Percentiles rank a stretch among this genome's conserved stretches.
These are phyloP conservation scores for Silvanus unidentatus DNA, from an alignment of 2,888 invertebrate species.

Conservation along the genomic window DNA sequence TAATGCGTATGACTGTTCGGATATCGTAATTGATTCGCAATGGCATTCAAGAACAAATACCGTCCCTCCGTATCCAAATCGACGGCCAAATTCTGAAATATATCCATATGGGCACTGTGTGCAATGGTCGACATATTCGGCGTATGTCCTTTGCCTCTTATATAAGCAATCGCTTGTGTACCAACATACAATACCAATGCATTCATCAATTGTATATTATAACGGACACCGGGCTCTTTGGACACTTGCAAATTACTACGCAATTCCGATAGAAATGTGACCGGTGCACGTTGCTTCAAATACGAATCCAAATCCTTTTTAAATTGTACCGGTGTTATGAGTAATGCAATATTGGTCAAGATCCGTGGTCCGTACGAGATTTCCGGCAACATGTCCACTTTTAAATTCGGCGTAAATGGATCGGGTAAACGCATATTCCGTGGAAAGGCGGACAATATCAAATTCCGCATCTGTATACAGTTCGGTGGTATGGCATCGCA, in stretches of 20 bases:
- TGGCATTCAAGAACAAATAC: slow-evolving; percentile 95
- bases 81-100: slow-evolving; percentile 97
- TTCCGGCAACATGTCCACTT: slow-evolving; percentile 86
- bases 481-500: slow-evolving; percentile 99
- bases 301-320: slow-evolving; percentile 97
- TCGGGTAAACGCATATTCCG: slow-evolving; percentile 97
- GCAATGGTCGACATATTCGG: slow-evolving; percentile 98
- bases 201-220: slow-evolving; percentile 95
- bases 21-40: slow-evolving; percentile 97
- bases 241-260: slow-evolving; percentile 83
- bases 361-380: slow-evolving; percentile 85
- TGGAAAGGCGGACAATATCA: slow-evolving; percentile 96
- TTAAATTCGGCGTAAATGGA: slow-evolving; percentile 96
- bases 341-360: slow-evolving; percentile 76
- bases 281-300: slow-evolving; percentile 87
- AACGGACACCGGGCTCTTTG: slow-evolving; percentile 78
- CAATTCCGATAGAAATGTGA: slow-evolving; percentile 90
- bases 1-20: slow-evolving; percentile 99
- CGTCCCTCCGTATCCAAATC: slow-evolving; percentile 97
- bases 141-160: slow-evolving; percentile 83
- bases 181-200: slow-evolving; percentile 97
- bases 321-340: slow-evolving; percentile 82
- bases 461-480: slow-evolving; percentile 97
- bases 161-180: slow-evolving; percentile 88
- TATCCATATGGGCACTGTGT: slow-evolving; percentile 98